Conservation (phyloP, 2,797 vertebrate species). For the Aselliscus stoliczkanus region DNA sequence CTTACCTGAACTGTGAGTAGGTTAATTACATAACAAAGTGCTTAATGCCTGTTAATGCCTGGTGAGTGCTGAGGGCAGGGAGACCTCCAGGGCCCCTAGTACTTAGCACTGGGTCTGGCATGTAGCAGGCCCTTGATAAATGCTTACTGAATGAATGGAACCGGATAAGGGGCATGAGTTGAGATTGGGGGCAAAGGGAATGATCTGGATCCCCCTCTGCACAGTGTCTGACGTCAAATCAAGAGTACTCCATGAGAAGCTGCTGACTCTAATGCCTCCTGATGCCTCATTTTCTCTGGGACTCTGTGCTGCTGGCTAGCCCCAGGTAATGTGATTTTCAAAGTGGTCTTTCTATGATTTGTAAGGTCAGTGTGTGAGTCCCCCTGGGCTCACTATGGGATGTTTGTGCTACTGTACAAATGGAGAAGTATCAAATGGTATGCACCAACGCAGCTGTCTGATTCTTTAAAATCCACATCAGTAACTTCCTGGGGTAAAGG, state of each 20-base stretch:
- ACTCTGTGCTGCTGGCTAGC: not conserved
- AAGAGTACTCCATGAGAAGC: not conserved
- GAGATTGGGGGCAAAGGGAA: not conserved
- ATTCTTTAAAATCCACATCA: not conserved
- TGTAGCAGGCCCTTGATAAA: not conserved
- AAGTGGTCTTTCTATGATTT: not conserved
- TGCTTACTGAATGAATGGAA: not conserved
- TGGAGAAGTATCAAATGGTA: not conserved
- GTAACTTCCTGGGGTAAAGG: not conserved
- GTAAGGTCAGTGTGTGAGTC: not conserved
- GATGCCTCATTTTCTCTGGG: not conserved
- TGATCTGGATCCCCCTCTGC: not conserved
- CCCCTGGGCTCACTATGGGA: not conserved
- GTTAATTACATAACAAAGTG: fast-evolving
- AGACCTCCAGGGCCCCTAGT: not conserved
- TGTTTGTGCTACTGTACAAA: not conserved
- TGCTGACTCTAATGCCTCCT: not conserved
- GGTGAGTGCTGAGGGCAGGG: not conserved
- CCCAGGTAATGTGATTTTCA: not conserved
- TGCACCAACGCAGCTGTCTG: not conserved
- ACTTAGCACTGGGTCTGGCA: not conserved
- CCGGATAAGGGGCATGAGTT: not conserved
- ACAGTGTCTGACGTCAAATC: not conserved
- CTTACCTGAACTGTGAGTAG: not conserved
- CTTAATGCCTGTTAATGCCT: not conserved